Evolutionary conservation across 2,797 vertebrate genomes (phyloP), one percentile per base, ranked within the genome.

Genomic region (Sebastes iracundus): DNA sequence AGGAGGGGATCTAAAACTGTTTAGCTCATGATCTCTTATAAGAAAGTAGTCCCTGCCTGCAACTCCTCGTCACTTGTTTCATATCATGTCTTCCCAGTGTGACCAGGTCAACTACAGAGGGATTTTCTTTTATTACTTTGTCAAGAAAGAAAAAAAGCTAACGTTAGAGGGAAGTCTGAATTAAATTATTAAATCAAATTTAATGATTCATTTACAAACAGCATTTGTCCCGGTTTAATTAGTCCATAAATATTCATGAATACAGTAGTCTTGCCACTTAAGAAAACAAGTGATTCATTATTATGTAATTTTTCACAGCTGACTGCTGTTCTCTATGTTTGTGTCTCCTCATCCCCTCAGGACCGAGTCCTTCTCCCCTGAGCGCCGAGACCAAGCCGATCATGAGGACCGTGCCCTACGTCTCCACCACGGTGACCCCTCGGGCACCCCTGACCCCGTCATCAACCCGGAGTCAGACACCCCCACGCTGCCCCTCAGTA

Each of bases 391-490:
- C 68, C 1, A 55, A 61, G 35, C 38, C 80, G 0, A 61, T 42
- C 80, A 83, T 80, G 80, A 85, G 86, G 75, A 89, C 86, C 0
- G 22, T 71, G 7, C 35, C 85, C 18, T 87, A 73, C 27, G 1
- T 30, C 28, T 42, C 82, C 23, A 6, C 80, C 6, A 8, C 61
- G 13, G 76, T 35, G 25, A 93, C 89, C 20, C 85, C 88, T 11
- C 91, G 90, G 11, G 87, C 92, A 0, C 84, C 93, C 55, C 66
- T 94, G 32, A 86, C 84, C 22, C 82, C 83, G 0, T 83, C 82
- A 0, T 82, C 82, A 0, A 1, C 53, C 32, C 53, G 55, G 1
- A 59, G 82, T 58, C 79, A 66, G 70, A 88, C 72, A 1, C 81
- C 88, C 32, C 20, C 53, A 4, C 9, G 0, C 14, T 61, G 20